A percentile compares a stretch with the other conserved stretches of the same genome.
Evolutionary conservation across 2,113 vertebrate species (phyloP).

Genomic region (Pachyramphus minor): DNA sequence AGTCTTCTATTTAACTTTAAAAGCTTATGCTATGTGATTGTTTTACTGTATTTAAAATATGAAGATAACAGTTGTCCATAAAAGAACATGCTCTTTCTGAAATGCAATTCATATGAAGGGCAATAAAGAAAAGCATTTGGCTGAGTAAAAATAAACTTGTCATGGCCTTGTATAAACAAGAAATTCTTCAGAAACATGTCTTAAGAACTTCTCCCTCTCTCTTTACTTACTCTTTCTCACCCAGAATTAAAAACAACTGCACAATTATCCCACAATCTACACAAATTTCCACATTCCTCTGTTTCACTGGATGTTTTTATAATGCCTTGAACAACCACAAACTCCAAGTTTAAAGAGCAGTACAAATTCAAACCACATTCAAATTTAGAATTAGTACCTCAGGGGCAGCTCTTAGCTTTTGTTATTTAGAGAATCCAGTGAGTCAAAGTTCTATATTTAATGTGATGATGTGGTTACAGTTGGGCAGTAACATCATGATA

Average conservation of each 20-base stretch:
- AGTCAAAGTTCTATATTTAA: conserved; percentile 54
- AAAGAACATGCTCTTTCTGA: neutral
- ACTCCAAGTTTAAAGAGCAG: neutral
- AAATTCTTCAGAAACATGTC: neutral
- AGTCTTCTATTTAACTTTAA: neutral
- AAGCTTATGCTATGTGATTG: neutral
- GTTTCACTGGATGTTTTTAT: neutral
- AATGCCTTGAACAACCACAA: neutral
- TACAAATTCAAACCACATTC: neutral
- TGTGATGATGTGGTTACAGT: neutral
- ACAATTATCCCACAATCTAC: neutral
- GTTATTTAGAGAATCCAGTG: conserved; percentile 12
- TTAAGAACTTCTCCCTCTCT: neutral
- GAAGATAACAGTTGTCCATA: neutral
- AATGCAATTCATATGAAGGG: neutral
- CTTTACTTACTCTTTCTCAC: neutral
- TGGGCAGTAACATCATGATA: neutral
- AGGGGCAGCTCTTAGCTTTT: neutral
- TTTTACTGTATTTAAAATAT: neutral
- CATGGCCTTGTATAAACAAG: neutral
- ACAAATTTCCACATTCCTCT: neutral
- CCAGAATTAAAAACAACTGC: neutral
- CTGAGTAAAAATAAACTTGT: neutral
- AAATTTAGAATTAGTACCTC: conserved; percentile 1
- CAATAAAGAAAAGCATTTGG: neutral